These are phyloP conservation scores for Cyclura pinguis DNA, from an alignment of 2,797 vertebrate species.

Conservation along the genomic window DNA sequence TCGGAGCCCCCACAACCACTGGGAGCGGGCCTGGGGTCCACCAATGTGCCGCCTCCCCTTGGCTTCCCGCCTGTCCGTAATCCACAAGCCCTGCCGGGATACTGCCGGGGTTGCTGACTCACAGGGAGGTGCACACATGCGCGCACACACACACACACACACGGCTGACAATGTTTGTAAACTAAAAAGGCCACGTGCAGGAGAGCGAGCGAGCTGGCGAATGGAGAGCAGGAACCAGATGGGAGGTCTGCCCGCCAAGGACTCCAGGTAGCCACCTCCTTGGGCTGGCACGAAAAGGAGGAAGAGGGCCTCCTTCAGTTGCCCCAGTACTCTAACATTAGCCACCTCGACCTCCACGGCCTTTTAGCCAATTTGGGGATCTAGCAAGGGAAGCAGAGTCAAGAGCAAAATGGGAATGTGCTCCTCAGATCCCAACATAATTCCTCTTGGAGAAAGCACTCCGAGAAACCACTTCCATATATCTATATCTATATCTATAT, in stretches of 20 bases:
- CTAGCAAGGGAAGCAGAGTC: background rate
- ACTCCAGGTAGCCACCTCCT: background rate
- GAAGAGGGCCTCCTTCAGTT: background rate
- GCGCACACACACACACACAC: constrained; percentile 1
- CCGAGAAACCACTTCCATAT: no score
- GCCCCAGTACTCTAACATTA: constrained; percentile 13
- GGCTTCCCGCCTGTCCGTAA: background rate
- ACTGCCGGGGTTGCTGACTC: constrained; percentile 36
- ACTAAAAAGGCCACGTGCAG: constrained; percentile 60
- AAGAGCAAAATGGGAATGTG: background rate
- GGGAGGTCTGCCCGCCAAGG: constrained; percentile 23
- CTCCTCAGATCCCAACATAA: background rate
- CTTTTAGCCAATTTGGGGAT: background rate
- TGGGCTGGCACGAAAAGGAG: background rate
- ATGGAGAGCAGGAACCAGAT: background rate
- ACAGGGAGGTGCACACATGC: constrained; percentile 19
- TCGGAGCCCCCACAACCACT: background rate
- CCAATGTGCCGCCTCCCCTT: background rate
- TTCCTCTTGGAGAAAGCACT: background rate
- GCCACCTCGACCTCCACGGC: background rate
- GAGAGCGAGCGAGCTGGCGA: background rate
- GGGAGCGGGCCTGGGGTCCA: background rate
- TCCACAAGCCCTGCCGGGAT: background rate
- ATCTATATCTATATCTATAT: no score
- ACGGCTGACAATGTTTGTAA: constrained; percentile 67